Conservation (phyloP, 2,797 vertebrate species). For the Fratercula arctica region DNA sequence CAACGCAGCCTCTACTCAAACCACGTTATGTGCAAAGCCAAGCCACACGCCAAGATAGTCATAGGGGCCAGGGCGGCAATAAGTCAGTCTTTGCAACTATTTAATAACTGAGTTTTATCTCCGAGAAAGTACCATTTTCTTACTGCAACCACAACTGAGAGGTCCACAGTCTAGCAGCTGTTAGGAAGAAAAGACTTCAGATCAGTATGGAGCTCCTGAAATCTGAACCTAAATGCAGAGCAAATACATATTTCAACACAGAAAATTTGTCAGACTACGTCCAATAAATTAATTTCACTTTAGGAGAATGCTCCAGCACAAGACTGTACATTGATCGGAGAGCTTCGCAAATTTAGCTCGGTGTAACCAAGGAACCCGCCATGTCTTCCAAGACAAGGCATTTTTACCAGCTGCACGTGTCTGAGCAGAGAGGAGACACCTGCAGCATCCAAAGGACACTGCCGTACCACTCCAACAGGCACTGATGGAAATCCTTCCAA, state of each 20-base stretch:
- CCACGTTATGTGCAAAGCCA: background rate
- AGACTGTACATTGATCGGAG: background rate
- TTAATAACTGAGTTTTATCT: background rate
- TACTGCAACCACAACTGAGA: background rate
- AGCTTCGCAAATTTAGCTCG: background rate
- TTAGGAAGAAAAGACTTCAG: background rate
- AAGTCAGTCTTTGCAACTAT: background rate
- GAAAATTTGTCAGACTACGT: background rate
- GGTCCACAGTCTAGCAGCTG: background rate
- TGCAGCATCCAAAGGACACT: background rate
- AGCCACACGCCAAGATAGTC: background rate
- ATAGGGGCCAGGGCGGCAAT: background rate
- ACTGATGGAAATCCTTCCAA: background rate
- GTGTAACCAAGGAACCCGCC: background rate
- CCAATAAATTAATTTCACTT: background rate
- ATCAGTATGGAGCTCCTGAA: background rate
- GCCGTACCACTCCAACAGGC: fast-evolving
- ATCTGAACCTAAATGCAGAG: background rate
- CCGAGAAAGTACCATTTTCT: background rate
- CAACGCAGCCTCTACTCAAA: background rate
- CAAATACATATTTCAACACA: background rate
- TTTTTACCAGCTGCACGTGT: background rate
- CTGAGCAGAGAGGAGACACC: background rate
- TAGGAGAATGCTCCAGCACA: background rate
- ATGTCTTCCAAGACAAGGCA: background rate